A percentile compares a stretch with the other conserved stretches of the same genome.
These are phyloP conservation scores for Watsonalla binaria DNA, from an alignment of 2,888 invertebrate species.

Conservation along the genomic window DNA sequence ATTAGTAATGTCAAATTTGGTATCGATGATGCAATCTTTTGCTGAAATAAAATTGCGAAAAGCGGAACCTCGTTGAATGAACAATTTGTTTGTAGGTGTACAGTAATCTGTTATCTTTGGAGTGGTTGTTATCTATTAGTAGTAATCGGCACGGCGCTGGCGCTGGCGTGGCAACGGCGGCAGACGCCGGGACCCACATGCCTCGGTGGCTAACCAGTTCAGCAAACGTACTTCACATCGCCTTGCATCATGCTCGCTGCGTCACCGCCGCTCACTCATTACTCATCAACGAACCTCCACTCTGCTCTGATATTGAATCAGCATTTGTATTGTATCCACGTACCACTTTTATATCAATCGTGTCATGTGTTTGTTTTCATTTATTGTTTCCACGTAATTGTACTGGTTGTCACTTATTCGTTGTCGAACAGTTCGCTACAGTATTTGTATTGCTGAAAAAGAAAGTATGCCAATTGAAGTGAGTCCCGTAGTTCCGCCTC, in stretches of 20 bases:
- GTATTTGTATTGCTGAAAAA: too few relatives aligned
- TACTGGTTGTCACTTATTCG: background rate
- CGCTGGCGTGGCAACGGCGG: background rate
- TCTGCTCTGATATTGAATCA: constrained; percentile 19
- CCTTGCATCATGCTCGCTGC: constrained; percentile 16
- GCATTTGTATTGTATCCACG: constrained; percentile 13
- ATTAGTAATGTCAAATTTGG: background rate
- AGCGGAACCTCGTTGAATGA: background rate
- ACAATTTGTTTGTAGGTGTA: background rate
- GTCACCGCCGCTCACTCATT: constrained; percentile 24
- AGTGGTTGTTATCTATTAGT: background rate
- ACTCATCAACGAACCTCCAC: constrained; percentile 20
- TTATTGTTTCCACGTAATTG: background rate
- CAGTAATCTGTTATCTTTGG: background rate
- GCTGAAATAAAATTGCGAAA: too few relatives aligned
- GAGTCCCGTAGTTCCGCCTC: constrained; percentile 6
- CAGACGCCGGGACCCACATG: background rate
- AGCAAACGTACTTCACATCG: constrained; percentile 9
- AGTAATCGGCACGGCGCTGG: background rate
- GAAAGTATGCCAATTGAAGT: constrained; percentile 2
- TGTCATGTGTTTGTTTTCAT: background rate
- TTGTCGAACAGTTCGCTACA: too few relatives aligned
- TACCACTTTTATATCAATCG: constrained; percentile 6
- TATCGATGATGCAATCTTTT: background rate
- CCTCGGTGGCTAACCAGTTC: constrained; percentile 3